Conservation (phyloP, 92 coral and sea anemone genomes). For the Metridium senile region DNA sequence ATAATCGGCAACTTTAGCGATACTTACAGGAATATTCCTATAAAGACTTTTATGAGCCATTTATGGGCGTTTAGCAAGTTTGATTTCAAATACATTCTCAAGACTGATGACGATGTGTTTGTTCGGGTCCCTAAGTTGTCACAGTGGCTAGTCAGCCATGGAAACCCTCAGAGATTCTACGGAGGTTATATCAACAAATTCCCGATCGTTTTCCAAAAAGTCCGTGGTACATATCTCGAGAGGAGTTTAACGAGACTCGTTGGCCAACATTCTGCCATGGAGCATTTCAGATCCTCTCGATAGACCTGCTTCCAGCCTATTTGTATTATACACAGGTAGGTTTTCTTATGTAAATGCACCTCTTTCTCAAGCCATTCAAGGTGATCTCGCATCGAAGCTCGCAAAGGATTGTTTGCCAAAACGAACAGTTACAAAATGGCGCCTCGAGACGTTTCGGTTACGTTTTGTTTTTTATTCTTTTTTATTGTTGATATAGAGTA, state of each 20-base stretch:
- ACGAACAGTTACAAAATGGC: too few species aligned
- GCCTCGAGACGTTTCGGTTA: too few species aligned
- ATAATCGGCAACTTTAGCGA: conserved; percentile 42
- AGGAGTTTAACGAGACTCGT: conserved; percentile 8
- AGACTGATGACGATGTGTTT: conserved; percentile 48
- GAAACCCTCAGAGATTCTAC: conserved; percentile 24
- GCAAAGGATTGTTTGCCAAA: too few species aligned
- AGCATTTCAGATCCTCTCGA: conserved; percentile 35
- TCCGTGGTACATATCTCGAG: conserved; percentile 26
- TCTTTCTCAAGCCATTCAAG: too few species aligned
- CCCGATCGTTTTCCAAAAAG: conserved; percentile 17
- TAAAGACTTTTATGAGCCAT: conserved; percentile 46
- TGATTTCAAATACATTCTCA: conserved; percentile 24
- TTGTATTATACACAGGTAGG: conserved; percentile 15
- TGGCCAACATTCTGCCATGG: conserved; percentile 45
- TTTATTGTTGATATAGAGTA: too few species aligned
- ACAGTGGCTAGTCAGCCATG: conserved; percentile 27
- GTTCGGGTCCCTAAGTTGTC: conserved; percentile 29
- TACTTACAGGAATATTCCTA: conserved; percentile 31
- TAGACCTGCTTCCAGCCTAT: conserved; percentile 25
- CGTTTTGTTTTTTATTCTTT: too few species aligned
- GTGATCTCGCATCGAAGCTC: too few species aligned
- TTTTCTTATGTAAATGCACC: too few species aligned
- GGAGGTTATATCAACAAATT: conserved; percentile 35
- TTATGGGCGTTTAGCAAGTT: conserved; percentile 22